Conservation (phyloP, 2,113 vertebrate species). For the Phrynocephalus versicolor region DNA sequence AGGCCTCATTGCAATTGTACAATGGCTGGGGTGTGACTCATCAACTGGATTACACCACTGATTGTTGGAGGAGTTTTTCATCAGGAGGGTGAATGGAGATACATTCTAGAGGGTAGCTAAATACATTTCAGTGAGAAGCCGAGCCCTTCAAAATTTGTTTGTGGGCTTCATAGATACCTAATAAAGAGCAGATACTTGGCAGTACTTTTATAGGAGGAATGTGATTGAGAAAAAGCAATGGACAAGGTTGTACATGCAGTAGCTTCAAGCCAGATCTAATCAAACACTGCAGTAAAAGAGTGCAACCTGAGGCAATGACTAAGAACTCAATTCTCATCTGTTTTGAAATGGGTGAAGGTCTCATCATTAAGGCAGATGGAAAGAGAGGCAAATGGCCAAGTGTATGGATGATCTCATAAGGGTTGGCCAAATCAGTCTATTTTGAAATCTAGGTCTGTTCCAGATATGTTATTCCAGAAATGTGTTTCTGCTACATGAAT, state of each 20-base stretch:
- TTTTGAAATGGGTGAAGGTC: background rate
- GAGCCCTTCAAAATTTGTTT: rapidly evolving
- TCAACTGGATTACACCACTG: background rate
- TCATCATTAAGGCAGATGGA: background rate
- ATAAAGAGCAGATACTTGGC: background rate
- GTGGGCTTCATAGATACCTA: background rate
- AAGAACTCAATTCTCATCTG: background rate
- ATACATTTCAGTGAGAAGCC: background rate
- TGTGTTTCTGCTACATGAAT: background rate
- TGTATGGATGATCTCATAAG: background rate
- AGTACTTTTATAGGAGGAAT: background rate
- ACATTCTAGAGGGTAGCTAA: background rate
- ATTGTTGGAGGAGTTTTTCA: background rate
- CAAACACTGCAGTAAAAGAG: background rate
- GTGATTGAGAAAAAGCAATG: background rate
- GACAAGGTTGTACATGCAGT: background rate
- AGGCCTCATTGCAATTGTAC: background rate
- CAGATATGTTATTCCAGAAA: background rate
- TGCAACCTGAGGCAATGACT: background rate
- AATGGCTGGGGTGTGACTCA: background rate
- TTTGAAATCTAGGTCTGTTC: background rate
- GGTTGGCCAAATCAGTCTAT: background rate
- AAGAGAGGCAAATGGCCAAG: background rate
- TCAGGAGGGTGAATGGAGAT: background rate
- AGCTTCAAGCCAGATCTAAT: background rate